Evolutionary conservation across 2,888 invertebrate genomes (phyloP).

Genomic region (Athalia circularis): DNA sequence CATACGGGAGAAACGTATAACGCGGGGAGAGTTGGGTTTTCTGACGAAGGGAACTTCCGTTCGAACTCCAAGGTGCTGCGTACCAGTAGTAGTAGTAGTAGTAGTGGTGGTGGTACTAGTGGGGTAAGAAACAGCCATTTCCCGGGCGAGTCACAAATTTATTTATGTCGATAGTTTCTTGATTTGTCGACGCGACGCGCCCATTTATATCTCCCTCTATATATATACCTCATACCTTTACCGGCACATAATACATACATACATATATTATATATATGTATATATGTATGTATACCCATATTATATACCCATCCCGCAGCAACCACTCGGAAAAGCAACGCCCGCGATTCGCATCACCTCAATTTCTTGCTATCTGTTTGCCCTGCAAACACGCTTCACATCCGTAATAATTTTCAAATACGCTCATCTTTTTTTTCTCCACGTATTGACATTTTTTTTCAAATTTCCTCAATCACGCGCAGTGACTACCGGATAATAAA

Average conservation of each 20-base stretch:
- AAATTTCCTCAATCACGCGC: neutral
- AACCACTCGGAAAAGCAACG: too few relatives aligned
- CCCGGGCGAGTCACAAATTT: slow-evolving; percentile 72
- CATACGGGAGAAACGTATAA: too few relatives aligned
- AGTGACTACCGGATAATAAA: too few relatives aligned
- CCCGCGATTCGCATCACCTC: slow-evolving; percentile 7
- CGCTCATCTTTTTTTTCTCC: too few relatives aligned
- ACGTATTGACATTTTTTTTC: slow-evolving; percentile 8
- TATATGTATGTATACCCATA: too few relatives aligned
- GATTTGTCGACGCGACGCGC: slow-evolving; percentile 72
- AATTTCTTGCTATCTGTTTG: neutral
- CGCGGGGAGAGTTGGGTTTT: too few relatives aligned
- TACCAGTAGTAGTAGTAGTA: too few relatives aligned
- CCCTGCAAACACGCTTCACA: neutral
- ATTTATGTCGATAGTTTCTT: slow-evolving; percentile 75
- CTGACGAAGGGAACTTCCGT: too few relatives aligned
- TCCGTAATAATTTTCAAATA: too few relatives aligned
- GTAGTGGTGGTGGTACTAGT: neutral
- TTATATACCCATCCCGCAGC: too few relatives aligned
- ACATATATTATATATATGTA: too few relatives aligned
- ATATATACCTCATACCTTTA: neutral
- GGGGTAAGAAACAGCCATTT: slow-evolving; percentile 19
- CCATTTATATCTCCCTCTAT: slow-evolving; percentile 71
- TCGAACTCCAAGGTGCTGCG: neutral
- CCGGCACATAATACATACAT: too few relatives aligned